These are phyloP conservation scores for Ardeotis arabs DNA, from an alignment of 2,113 vertebrate genomes.

Conservation along the genomic window DNA sequence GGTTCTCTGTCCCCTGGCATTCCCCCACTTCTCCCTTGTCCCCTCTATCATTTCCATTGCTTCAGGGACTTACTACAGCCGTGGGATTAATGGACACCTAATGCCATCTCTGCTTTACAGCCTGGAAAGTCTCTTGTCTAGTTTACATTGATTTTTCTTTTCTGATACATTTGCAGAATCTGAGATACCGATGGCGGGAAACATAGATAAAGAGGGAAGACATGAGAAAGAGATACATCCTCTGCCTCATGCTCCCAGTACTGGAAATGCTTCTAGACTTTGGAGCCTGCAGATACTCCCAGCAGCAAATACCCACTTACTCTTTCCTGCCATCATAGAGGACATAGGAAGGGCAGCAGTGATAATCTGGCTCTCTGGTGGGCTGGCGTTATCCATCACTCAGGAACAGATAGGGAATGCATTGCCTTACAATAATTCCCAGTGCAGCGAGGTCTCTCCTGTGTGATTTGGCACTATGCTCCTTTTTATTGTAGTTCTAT, in stretches of 20 bases:
- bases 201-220: slow-evolving; percentile 48
- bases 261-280: neutral
- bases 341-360: slow-evolving; percentile 34
- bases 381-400: slow-evolving; percentile 4
- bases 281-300: neutral
- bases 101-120: slow-evolving; percentile 58
- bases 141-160: slow-evolving; percentile 76
- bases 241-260: neutral
- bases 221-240: neutral
- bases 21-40: neutral
- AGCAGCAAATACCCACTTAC: neutral
- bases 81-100: slow-evolving; percentile 55
- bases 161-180: slow-evolving; percentile 75
- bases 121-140: slow-evolving; percentile 66
- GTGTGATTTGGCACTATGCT: neutral
- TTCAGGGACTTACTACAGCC: slow-evolving; percentile 29
- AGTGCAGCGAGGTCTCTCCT: neutral
- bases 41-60: neutral
- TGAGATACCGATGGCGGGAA: slow-evolving; percentile 55
- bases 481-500: neutral
- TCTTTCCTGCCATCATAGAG: slow-evolving; percentile 10
- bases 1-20: neutral
- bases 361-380: neutral
- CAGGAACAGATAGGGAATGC: neutral
- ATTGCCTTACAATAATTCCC: neutral